A percentile compares a stretch with the other conserved stretches of the same genome.
Evolutionary conservation across 2,888 invertebrate species (phyloP).

Genomic region (Stictocephala bisonia): DNA sequence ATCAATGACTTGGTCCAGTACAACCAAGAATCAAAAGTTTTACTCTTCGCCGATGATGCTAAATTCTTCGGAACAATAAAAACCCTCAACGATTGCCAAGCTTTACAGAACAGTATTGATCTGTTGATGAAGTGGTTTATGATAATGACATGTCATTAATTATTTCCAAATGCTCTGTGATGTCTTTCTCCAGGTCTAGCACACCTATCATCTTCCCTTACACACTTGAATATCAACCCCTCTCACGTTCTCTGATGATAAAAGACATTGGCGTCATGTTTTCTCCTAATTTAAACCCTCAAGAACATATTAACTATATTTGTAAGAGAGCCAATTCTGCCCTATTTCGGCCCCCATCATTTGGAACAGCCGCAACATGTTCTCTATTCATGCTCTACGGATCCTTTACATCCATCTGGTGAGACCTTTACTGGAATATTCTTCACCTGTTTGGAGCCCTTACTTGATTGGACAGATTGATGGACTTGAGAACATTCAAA

Average conservation of each 20-base stretch:
- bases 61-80: not conserved
- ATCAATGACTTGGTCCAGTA: not conserved
- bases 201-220: no score
- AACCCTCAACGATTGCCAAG: not conserved
- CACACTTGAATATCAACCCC: not conserved
- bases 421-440: not conserved
- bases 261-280: no score
- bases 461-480: not conserved
- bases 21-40: not conserved
- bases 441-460: slow-evolving; percentile 9
- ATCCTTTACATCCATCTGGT: slow-evolving; percentile 2
- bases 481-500: not conserved
- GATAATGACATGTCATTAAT: not conserved
- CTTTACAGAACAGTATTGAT: not conserved
- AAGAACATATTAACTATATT: not conserved
- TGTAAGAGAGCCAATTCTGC: no score
- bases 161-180: slow-evolving; percentile 4
- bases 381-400: not conserved
- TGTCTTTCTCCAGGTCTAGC: no score
- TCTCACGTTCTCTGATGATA: not conserved
- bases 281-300: slow-evolving; percentile 4
- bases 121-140: no score
- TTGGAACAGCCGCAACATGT: not conserved
- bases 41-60: not conserved
- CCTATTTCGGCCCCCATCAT: no score